Evolutionary conservation across 2,797 vertebrate genomes (phyloP).

Genomic region (Propithecus deckenii): DNA sequence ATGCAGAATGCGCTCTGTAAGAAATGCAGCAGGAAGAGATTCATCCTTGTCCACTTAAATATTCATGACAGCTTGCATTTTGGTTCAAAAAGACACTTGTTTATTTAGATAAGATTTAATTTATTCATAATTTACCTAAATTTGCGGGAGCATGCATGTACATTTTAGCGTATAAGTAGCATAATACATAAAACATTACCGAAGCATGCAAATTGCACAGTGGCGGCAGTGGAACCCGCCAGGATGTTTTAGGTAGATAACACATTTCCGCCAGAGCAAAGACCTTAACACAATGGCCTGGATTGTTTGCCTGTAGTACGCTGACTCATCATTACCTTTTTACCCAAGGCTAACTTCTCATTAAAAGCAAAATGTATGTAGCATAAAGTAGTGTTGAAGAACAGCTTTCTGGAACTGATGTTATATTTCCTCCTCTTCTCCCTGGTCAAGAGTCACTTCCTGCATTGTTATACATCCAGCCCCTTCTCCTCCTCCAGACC

Average conservation of each 20-base stretch:
- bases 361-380: constrained; percentile 28
- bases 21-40: constrained; percentile 80
- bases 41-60: constrained; percentile 88
- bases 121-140: constrained; percentile 91
- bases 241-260: constrained; percentile 86
- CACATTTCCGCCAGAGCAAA: constrained; percentile 77
- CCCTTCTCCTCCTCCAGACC: background rate
- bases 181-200: constrained; percentile 87
- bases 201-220: constrained; percentile 85
- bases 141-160: constrained; percentile 87
- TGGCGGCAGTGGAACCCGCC: constrained; percentile 75
- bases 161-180: constrained; percentile 86
- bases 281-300: constrained; percentile 75
- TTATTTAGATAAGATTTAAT: constrained; percentile 92
- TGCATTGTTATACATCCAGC: background rate
- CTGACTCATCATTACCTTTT: constrained; percentile 69
- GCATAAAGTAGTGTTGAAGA: background rate
- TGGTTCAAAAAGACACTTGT: constrained; percentile 89
- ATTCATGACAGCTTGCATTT: constrained; percentile 87
- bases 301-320: constrained; percentile 68
- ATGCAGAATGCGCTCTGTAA: constrained; percentile 81
- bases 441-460: background rate
- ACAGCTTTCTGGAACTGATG: background rate
- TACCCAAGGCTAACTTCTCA: constrained; percentile 55
- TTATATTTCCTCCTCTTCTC: background rate